phyloP scores from a whole-genome alignment of 2,113 vertebrate species.

The Clupea harengus region DNA sequence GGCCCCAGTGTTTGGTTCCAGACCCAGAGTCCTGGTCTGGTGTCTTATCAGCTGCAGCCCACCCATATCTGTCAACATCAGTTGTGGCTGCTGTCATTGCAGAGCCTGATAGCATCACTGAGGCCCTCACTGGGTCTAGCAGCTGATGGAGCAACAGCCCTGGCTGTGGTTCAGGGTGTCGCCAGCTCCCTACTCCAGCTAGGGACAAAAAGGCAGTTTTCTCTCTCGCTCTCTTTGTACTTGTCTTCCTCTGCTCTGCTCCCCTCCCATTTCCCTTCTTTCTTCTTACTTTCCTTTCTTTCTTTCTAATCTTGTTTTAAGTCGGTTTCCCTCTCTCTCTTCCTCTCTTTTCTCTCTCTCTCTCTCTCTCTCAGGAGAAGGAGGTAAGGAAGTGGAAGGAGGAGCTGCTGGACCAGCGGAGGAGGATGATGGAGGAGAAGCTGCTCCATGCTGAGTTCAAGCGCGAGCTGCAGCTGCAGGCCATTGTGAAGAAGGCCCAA shows the following conservation, averaged over 20 bases:
- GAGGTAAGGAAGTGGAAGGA: conserved; percentile 98
- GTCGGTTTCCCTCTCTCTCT: background rate
- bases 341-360: background rate
- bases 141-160: conserved; percentile 49
- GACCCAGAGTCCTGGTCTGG: too few species aligned
- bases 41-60: conserved; percentile 21
- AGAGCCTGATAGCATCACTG: conserved; percentile 59
- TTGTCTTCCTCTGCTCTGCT: background rate
- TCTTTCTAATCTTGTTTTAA: too few species aligned
- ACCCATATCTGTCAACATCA: conserved; percentile 36
- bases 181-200: background rate
- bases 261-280: background rate
- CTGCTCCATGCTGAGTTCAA: conserved; percentile 95
- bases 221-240: background rate
- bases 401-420: conserved; percentile 90
- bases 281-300: background rate
- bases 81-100: conserved; percentile 59
- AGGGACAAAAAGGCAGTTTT: background rate
- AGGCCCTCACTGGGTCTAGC: conserved; percentile 54
- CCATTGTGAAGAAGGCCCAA: conserved; percentile 98
- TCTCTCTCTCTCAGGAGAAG: conserved; percentile 77
- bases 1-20: conserved; percentile 17
- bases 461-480: conserved; percentile 93
- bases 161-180: too few species aligned
- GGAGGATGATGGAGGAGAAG: conserved; percentile 98